phyloP scores from a whole-genome alignment of 1,140 invertebrate genomes.

The Scaptodrosophila lebanonensis region DNA sequence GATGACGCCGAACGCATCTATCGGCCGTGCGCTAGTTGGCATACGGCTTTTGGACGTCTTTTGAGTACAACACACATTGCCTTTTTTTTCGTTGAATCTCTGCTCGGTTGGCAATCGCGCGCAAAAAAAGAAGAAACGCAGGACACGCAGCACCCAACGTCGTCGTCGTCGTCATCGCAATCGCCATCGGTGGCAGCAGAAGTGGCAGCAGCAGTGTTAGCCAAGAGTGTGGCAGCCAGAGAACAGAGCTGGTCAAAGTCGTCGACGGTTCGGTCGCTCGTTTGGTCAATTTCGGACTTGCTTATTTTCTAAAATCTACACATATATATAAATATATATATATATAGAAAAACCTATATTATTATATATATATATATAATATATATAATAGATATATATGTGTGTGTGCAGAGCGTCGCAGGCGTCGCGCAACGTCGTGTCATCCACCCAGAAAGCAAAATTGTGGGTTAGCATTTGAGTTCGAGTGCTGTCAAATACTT shows the following conservation, averaged over 20 bases:
- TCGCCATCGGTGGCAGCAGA: conserved; percentile 11
- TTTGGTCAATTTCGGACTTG: conserved; percentile 64
- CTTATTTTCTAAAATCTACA: conserved; percentile 71
- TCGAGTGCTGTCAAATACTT: conserved; percentile 65
- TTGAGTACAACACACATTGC: conserved; percentile 77
- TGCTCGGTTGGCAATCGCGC: conserved; percentile 65
- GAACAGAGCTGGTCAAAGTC: conserved; percentile 69
- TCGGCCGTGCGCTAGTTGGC: conserved; percentile 71
- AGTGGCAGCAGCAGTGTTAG: conserved; percentile 20
- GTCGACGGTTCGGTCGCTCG: conserved; percentile 63
- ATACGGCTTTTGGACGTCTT: conserved; percentile 77
- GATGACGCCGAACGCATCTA: conserved; percentile 75
- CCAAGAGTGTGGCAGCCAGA: conserved; percentile 37
- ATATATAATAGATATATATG: conserved; percentile 26
- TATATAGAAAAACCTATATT: conserved; percentile 47
- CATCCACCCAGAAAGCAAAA: conserved; percentile 13
- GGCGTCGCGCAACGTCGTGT: conserved; percentile 44
- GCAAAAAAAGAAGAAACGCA: conserved; percentile 54
- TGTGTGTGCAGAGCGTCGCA: conserved; percentile 62
- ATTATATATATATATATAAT: conserved; percentile 51
- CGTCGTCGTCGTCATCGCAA: no score
- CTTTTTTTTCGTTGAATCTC: conserved; percentile 77
- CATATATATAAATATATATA: conserved; percentile 42
- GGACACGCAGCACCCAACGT: no score
- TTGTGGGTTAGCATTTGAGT: conserved; percentile 28